Conservation (phyloP, 2,113 vertebrate genomes). For the Axis porcinus region DNA sequence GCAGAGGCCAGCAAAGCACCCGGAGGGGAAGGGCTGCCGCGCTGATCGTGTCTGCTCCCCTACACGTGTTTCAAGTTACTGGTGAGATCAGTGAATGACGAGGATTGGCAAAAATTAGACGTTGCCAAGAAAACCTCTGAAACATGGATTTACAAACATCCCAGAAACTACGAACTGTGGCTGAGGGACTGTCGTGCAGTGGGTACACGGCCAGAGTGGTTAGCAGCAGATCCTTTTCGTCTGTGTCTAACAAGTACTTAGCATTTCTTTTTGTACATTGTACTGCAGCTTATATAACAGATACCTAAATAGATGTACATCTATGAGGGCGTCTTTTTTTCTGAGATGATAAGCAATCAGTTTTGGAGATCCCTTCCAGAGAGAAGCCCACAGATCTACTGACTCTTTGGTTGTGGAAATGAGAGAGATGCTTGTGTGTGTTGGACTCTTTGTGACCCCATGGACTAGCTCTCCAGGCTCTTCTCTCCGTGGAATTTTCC, state of each 20-base stretch:
- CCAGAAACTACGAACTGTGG: fast-evolving
- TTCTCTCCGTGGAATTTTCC: not conserved
- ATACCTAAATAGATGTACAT: not conserved
- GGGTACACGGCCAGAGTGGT: not conserved
- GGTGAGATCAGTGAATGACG: not conserved
- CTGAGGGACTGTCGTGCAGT: fast-evolving
- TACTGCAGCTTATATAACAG: not conserved
- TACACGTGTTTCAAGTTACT: not conserved
- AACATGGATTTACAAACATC: too few species aligned
- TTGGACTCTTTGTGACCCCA: not conserved
- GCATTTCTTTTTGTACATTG: not conserved
- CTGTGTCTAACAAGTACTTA: too few species aligned
- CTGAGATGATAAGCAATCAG: not conserved
- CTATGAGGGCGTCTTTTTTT: not conserved
- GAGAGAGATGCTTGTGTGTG: not conserved
- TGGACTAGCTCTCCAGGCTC: not conserved
- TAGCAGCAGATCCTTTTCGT: too few species aligned
- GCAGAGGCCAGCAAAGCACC: not conserved
- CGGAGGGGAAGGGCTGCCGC: fast-evolving
- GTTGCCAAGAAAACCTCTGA: not conserved
- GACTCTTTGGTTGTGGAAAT: not conserved
- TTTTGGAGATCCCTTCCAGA: not conserved
- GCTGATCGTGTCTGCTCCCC: not conserved
- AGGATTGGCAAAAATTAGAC: not conserved
- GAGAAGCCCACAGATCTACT: not conserved